Base-by-base conservation (phyloP, 2,888 invertebrate species). In the Philereme vetulata region DNA sequence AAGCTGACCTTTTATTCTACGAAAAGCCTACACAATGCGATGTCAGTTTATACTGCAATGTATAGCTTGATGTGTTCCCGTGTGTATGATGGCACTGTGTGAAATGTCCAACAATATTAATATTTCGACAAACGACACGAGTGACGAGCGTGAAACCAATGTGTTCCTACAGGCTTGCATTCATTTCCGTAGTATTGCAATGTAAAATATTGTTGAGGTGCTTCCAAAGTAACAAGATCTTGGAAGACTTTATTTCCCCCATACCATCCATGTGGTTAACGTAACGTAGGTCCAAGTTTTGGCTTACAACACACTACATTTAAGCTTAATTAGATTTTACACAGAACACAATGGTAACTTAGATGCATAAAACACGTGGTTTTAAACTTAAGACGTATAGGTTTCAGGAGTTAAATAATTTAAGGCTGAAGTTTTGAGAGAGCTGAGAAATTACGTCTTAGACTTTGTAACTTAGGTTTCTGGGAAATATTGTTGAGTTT, bases 261-360 rank as follows among this genome's bases (percentile, higher is more conserved):
- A 65, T 71, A 75, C 76, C 72, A 71, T 70, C 66, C 81, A 85
- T 78, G 80, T 79, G 85, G 82, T 77, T 77, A 75, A 62, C 74
- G 75, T 83, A 74, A 74, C 72, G 56, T 65, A 62, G 65, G 68
- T 74, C 72, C 72, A 81, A 84, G 79, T 84, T 81, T 76, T 73
- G 70, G 72, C 75, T 74, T 77, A 74, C 73, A 70, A 70, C 70
- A 67, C 72, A 69, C 72, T 71, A 80, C 81, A 80, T 81, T 83
- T 81, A 73, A 77, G 71, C 76, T 79, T 82, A 86, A 85, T 85
- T 85, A 82, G 79, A 77, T 77, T 80, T 75, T 72, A 58, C 74
- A 72, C 67, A 71, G 58, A 11, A 56, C 55, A 60, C 55, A 53
- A 57, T 56, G 51, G 52, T 45, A 50, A 45, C 48, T 47, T 45